phyloP scores from a whole-genome alignment of 1,140 invertebrate species.

The Aphis craccivora region DNA sequence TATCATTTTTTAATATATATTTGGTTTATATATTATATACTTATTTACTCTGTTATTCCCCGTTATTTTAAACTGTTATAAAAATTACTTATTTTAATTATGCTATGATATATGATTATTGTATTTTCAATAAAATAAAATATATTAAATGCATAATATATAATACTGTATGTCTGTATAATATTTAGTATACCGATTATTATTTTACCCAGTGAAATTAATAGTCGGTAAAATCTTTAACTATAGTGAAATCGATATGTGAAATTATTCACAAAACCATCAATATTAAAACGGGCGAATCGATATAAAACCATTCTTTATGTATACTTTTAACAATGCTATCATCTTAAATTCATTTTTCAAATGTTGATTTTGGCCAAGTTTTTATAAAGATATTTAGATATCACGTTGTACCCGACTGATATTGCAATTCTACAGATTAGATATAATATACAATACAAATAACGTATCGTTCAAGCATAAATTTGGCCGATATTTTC shows the following conservation, averaged over 20 bases:
- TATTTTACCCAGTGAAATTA: neutral
- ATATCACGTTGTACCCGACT: neutral
- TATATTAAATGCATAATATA: neutral
- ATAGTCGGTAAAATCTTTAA: neutral
- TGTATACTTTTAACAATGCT: neutral
- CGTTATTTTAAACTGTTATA: too few relatives aligned
- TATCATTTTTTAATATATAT: neutral
- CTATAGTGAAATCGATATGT: too few relatives aligned
- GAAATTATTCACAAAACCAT: neutral
- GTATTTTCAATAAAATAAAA: neutral
- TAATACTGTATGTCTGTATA: neutral
- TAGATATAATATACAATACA: neutral
- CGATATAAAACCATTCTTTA: neutral
- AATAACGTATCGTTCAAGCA: neutral
- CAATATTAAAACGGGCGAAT: neutral
- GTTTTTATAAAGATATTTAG: neutral
- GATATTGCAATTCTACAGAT: neutral
- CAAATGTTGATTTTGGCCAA: neutral
- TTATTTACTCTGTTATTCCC: too few relatives aligned
- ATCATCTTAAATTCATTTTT: neutral
- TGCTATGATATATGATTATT: neutral
- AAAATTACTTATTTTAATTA: too few relatives aligned
- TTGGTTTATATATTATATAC: neutral
- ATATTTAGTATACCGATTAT: neutral
- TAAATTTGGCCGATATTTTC: conserved; percentile 2